These are phyloP conservation scores for Anseranas semipalmata DNA, from an alignment of 2,113 vertebrate species.

Conservation along the genomic window DNA sequence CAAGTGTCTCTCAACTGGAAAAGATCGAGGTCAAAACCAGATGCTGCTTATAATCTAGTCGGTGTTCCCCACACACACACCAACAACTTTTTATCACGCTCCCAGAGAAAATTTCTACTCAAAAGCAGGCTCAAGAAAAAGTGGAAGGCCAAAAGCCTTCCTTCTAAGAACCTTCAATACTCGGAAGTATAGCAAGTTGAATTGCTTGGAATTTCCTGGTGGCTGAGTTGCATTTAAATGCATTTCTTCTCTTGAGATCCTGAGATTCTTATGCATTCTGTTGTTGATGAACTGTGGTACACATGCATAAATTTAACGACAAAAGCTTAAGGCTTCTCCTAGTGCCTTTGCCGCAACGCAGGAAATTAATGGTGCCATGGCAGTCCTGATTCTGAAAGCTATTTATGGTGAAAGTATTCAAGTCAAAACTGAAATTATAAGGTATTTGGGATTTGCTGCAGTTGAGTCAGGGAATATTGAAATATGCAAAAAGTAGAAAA, in stretches of 20 bases:
- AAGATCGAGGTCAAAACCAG: conserved; percentile 86
- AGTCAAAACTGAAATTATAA: background rate
- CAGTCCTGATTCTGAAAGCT: background rate
- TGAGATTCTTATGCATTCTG: background rate
- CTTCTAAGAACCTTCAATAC: background rate
- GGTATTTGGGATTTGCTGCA: background rate
- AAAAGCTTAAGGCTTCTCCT: background rate
- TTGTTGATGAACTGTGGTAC: background rate
- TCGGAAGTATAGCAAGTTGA: background rate
- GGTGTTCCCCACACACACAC: background rate
- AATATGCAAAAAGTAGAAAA: background rate
- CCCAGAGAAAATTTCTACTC: background rate
- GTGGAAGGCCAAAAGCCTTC: background rate
- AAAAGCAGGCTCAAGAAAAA: background rate
- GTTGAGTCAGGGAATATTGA: background rate
- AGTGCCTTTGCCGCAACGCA: background rate
- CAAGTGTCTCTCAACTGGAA: conserved; percentile 96
- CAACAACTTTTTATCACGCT: background rate
- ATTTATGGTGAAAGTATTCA: background rate
- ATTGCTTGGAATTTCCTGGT: background rate
- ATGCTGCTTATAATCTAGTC: background rate
- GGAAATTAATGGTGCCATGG: background rate
- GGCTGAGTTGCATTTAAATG: background rate
- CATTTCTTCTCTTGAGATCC: background rate
- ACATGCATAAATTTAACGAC: background rate